These are phyloP conservation scores for Leptinotarsa tumamoca DNA, from an alignment of 2,888 invertebrate genomes.

Conservation along the genomic window DNA sequence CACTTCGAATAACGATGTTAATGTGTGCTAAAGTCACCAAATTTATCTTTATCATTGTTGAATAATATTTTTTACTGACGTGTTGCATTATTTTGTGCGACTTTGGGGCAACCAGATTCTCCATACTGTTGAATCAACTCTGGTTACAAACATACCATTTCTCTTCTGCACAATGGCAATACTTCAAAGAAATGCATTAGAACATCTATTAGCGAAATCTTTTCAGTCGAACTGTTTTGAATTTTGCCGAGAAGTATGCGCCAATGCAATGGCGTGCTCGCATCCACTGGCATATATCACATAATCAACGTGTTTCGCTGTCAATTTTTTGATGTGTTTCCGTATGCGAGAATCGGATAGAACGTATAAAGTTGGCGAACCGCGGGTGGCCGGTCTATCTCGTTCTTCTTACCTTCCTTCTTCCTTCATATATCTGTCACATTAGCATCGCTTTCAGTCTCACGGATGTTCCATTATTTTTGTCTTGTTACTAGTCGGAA, in stretches of 20 bases:
- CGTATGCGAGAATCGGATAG: constrained; percentile 55
- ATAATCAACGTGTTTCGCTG: constrained; percentile 36
- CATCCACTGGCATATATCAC: constrained; percentile 50
- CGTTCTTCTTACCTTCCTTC: constrained; percentile 35
- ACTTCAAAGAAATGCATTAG: constrained; percentile 35
- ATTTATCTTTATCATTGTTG: too few relatives aligned
- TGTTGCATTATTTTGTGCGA: too few relatives aligned
- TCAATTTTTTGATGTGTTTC: constrained; percentile 52
- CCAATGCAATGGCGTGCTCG: constrained; percentile 46
- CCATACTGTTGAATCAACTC: background rate
- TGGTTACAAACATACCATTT: background rate
- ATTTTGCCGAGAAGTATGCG: constrained; percentile 49
- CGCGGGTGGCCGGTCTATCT: constrained; percentile 51
- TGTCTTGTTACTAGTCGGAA: constrained; percentile 33
- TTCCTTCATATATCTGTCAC: constrained; percentile 29
- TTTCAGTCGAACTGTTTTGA: constrained; percentile 48
- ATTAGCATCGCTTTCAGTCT: constrained; percentile 35
- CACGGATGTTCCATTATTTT: constrained; percentile 37
- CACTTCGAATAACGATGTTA: too few relatives aligned
- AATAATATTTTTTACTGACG: too few relatives aligned
- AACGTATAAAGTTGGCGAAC: constrained; percentile 44
- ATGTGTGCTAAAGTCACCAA: too few relatives aligned
- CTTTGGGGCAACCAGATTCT: background rate
- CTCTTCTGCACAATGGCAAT: constrained; percentile 27
- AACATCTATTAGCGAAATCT: constrained; percentile 42